Percentiles rank a stretch among this genome's conserved stretches.
Evolutionary conservation across 2,888 invertebrate genomes (phyloP).

Genomic region (Pachycephus smyrnensis): DNA sequence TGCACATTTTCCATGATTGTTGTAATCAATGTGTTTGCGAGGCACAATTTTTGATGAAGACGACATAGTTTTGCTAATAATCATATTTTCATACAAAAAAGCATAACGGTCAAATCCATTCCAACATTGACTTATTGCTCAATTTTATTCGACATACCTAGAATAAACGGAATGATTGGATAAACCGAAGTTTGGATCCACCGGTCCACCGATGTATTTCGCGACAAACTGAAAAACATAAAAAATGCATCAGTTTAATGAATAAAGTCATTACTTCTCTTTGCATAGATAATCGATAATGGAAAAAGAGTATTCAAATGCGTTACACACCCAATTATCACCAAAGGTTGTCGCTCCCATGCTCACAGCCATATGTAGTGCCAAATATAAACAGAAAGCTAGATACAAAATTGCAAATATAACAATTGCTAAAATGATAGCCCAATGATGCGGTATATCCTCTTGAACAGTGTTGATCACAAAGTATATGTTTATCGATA

Average conservation of each 20-base stretch:
- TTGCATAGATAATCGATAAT: slow-evolving; percentile 7
- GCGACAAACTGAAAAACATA: slow-evolving; percentile 68
- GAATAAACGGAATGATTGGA: slow-evolving; percentile 72
- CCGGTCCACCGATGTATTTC: slow-evolving; percentile 71
- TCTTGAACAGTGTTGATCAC: slow-evolving; percentile 74
- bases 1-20: background rate
- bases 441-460: slow-evolving; percentile 65
- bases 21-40: background rate
- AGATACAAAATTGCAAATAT: slow-evolving; percentile 77
- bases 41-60: background rate
- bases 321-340: slow-evolving; percentile 68
- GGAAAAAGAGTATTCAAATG: slow-evolving; percentile 12
- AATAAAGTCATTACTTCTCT: background rate
- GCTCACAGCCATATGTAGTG: slow-evolving; percentile 77
- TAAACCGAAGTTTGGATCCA: slow-evolving; percentile 69
- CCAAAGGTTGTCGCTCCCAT: slow-evolving; percentile 73
- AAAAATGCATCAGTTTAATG: slow-evolving; percentile 26
- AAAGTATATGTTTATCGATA: slow-evolving; percentile 84
- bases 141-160: slow-evolving; percentile 67
- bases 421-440: slow-evolving; percentile 66
- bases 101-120: background rate
- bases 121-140: background rate
- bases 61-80: background rate
- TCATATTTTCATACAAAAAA: background rate
- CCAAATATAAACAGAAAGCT: slow-evolving; percentile 79